Base-by-base conservation (phyloP, 2,888 invertebrate genomes). In the Timandra comae region DNA sequence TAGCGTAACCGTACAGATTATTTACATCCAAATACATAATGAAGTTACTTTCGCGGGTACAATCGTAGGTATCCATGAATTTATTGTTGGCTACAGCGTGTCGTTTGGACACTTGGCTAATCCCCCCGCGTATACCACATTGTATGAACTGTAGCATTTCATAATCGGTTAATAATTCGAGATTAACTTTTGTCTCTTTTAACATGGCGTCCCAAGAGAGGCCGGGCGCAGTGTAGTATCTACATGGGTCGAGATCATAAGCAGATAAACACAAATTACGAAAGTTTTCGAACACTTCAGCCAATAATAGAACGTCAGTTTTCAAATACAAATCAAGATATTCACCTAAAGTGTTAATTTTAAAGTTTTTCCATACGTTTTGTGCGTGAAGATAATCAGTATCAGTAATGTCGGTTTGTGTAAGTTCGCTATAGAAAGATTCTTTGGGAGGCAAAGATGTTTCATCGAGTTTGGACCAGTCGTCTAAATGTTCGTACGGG, bases 231-330 rank as follows among this genome's bases (percentile, higher is more conserved):
- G 41, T 29, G n/a, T 33, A 37, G 16, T 41, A 27, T 35, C 26
- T 7, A 23, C 29, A 16, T 7, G 32, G 30, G 25, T 38, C 27
- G 4, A 38, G 7, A 10, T 30, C 28, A 35, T 61, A 63, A 3
- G 49, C 46, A 7, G 27, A 22, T 4, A 56, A 25, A 40, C 60
- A 60, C 2, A 56, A n/a, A 9, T 42, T 29, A 29, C 65, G 38
- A 35, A 63, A 63, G 32, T 62, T 62, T 56, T 68, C 62, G 41
- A 66, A 63, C 9, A 63, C 37, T 33, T 69, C 63, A 10, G 47
- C 44, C 16, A 69, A 35, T 3, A 67, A 20, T 29, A 60, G 29
- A 2, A 62, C 60, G 32, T 63, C 58, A 8, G 52, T 52, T 47
- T 61, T 56, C 8, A 56, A 40, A 40, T 64, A 66, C 9, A 61